Conservation (phyloP, 2,888 invertebrate species). For the Rotaria sp. region DNA sequence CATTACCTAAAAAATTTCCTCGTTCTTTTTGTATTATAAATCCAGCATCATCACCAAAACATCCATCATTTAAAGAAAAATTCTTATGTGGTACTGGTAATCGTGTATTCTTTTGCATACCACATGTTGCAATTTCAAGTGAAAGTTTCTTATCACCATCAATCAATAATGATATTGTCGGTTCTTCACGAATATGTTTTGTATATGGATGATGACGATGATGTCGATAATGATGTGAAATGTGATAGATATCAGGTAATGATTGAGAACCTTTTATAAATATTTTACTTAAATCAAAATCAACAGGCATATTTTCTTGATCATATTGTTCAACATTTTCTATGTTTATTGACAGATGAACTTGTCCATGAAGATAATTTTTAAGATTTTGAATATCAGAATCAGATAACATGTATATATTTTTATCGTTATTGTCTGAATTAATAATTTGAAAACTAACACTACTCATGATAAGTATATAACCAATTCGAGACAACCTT, state of each 20-base stretch:
- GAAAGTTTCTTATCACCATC: background rate
- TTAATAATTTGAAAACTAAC: background rate
- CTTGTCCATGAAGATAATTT: background rate
- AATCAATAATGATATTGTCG: background rate
- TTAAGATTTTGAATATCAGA: background rate
- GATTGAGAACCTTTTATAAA: background rate
- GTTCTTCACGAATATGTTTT: background rate
- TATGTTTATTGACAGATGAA: background rate
- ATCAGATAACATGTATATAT: background rate
- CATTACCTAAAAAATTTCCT: constrained; percentile 30
- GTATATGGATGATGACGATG: background rate
- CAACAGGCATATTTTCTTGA: background rate
- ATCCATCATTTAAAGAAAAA: constrained; percentile 23
- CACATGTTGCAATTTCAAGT: constrained; percentile 26
- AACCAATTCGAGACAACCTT: background rate
- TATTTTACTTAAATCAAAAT: background rate
- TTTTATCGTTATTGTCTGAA: background rate
- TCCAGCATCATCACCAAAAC: constrained; percentile 40
- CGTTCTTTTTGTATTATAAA: background rate
- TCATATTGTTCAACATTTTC: background rate
- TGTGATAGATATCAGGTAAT: background rate
- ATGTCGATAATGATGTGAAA: background rate
- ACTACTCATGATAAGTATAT: background rate
- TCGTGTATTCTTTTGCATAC: constrained; percentile 32
- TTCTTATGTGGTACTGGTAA: constrained; percentile 35